Evolutionary conservation across 35 echinoderm and acorn worm genomes (phyloP).

Genomic region (Patiria miniata): DNA sequence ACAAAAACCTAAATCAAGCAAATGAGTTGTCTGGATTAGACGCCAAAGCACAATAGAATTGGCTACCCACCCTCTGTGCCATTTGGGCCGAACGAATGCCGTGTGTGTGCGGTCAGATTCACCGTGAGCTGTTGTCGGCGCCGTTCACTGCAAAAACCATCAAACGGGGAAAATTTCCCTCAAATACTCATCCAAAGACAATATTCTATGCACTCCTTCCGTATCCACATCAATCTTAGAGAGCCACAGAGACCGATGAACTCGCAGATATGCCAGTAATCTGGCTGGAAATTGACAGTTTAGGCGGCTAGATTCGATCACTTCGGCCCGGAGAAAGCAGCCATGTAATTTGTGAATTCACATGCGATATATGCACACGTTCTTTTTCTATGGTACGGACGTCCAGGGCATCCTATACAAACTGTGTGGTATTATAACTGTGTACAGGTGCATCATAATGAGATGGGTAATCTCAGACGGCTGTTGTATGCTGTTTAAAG

Average conservation of each 20-base stretch:
- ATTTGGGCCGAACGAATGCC: constrained; percentile 4
- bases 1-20: background rate
- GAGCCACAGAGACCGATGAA: constrained; percentile 27
- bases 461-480: constrained; percentile 23
- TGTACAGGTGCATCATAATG: constrained; percentile 33
- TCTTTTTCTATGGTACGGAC: background rate
- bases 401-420: constrained; percentile 32
- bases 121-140: background rate
- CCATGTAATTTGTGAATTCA: constrained; percentile 34
- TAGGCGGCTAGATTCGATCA: constrained; percentile 18
- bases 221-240: constrained; percentile 19
- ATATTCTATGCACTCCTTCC: background rate
- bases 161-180: constrained; percentile 12
- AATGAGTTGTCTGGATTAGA: background rate
- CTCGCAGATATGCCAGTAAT: constrained; percentile 20
- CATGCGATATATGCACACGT: constrained; percentile 27
- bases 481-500: background rate
- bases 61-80: constrained; percentile 12
- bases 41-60: constrained; percentile 17
- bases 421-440: constrained; percentile 31
- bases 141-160: constrained; percentile 24
- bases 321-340: constrained; percentile 15
- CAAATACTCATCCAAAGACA: constrained; percentile 25
- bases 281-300: constrained; percentile 21
- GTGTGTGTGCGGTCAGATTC: constrained; percentile 1